Evolutionary conservation across 2,113 vertebrate genomes (phyloP), one percentile per base, ranked within the genome.

Genomic region (Caranx ignobilis): DNA sequence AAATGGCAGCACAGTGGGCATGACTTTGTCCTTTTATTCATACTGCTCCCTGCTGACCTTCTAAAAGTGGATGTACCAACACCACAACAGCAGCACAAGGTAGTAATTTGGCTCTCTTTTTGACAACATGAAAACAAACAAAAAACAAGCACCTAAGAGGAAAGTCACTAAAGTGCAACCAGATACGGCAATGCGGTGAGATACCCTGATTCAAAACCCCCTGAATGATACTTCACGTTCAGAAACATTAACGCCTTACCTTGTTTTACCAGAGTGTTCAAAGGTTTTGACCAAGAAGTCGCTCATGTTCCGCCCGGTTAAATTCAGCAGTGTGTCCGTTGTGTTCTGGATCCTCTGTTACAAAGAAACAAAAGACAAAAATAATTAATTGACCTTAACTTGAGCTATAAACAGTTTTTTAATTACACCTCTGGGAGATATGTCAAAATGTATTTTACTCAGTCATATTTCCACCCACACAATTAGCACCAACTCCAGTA

Each of bases 251-350:
- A 31, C 26, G 10, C 2, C 0, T 76, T 88, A 96, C 95, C 95
- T 93, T 54, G 66, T 94, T 93, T 92, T 95, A 5, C 95, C 95
- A 0, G 75, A 88, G 60, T 69, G 59, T 61, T 92, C 95, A 0
- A 96, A 99, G 0, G 95, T 99, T 95, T 99, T 99, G 88, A 99
- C 89, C 43, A 99, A 92, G 75, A 98, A 98, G 90, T 99, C 98
- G 0, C 97, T 97, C 90, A 98, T 93, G 83, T 99, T 99, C 47
- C 95, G 94, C 34, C 96, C 96, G 0, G 97, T 97, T 72, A 99
- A 82, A 77, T 99, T 90, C 91, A 97, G 94, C 73, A 99, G 93
- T 7, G 95, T 95, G 84, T 99, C 98, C 0, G 94, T 96, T 5
- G 94, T 95, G 81, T 93, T 95, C 81, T 95, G 95, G 32, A 87